Evolutionary conservation across 2,113 vertebrate species (phyloP).

Genomic region (Neolamprologus cancellatus): DNA sequence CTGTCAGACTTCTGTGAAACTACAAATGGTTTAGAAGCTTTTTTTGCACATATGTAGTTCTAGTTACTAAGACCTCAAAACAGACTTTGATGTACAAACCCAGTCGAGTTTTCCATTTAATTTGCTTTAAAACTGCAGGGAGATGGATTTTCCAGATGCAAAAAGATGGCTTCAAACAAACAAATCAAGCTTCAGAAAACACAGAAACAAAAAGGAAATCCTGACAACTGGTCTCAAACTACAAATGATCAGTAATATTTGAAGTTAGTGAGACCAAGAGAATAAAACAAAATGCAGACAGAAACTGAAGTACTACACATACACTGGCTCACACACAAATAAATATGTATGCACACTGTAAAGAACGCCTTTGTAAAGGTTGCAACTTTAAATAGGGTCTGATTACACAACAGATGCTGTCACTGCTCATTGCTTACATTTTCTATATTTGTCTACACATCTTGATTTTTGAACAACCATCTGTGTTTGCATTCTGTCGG

Average conservation of each 20-base stretch:
- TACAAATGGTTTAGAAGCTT: not conserved
- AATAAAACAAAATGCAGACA: not conserved
- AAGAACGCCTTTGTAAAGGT: not conserved
- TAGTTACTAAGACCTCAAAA: not conserved
- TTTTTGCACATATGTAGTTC: not conserved
- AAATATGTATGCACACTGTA: not conserved
- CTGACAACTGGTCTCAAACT: not conserved
- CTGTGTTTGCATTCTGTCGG: not conserved
- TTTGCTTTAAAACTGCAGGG: not conserved
- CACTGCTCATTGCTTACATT: not conserved
- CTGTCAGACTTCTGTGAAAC: not conserved
- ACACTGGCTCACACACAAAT: not conserved
- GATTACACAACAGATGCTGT: not conserved
- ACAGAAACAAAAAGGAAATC: not conserved
- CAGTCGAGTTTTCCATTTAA: not conserved
- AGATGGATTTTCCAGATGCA: not conserved
- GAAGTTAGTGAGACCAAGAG: not conserved
- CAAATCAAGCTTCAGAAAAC: not conserved
- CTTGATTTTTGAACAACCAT: not conserved
- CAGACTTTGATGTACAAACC: not conserved
- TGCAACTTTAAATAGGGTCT: not conserved
- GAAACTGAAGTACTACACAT: not conserved
- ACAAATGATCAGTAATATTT: not conserved
- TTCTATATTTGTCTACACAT: not conserved
- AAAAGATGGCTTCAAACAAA: not conserved